These are phyloP conservation scores for Dromaius novaehollandiae DNA, from an alignment of 2,113 vertebrate genomes.

Conservation along the genomic window DNA sequence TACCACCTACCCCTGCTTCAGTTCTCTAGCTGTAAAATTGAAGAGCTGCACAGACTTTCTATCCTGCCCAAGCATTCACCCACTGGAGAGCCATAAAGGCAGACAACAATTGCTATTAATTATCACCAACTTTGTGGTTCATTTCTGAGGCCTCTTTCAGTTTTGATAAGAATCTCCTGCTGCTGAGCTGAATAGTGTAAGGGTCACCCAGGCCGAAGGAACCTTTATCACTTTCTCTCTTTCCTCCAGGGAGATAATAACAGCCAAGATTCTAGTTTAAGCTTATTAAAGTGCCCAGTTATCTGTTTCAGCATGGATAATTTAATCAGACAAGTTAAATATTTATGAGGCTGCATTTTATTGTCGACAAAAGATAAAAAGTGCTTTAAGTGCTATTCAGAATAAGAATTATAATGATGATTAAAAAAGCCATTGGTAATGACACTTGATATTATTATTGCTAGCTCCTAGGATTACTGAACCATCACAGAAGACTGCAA, in stretches of 20 bases:
- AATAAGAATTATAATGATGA: constrained; percentile 60
- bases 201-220: constrained; percentile 1
- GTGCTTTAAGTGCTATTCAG: constrained; percentile 50
- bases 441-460: constrained; percentile 62
- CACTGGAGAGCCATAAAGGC: not conserved
- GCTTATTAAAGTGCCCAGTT: constrained; percentile 47
- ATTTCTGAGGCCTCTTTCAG: not conserved
- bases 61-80: not conserved
- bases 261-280: constrained; percentile 45
- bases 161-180: not conserved
- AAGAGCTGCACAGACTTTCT: not conserved
- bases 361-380: constrained; percentile 60
- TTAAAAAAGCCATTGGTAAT: constrained; percentile 54
- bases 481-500: constrained; percentile 32
- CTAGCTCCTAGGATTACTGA: constrained; percentile 54
- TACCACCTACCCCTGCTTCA: not conserved
- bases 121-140: not conserved
- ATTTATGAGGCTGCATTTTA: constrained; percentile 70
- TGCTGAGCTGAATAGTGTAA: not conserved
- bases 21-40: not conserved
- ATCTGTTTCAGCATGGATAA: constrained; percentile 59
- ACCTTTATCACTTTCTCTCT: not conserved
- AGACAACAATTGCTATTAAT: not conserved
- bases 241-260: constrained; percentile 53
- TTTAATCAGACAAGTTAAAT: constrained; percentile 72